Evolutionary conservation across 2,113 vertebrate species (phyloP), one percentile per base, ranked within the genome.

Genomic region (Helogale parvula): DNA sequence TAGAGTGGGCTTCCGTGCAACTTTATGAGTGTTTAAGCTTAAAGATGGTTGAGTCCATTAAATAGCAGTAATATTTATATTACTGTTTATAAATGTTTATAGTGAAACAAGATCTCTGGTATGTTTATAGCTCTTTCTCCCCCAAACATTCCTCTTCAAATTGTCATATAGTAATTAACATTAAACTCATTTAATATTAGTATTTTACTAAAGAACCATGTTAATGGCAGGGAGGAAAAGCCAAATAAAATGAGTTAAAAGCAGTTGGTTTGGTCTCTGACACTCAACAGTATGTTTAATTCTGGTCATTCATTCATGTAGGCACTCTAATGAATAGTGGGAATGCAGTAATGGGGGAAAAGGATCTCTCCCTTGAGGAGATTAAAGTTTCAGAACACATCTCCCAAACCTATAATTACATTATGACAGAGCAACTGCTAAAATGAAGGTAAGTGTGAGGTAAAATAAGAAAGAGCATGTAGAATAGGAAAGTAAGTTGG

Each of bases 171-270:
- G 21, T 19, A 52, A 41, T 95, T 88, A 88, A 63, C 27, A 16
- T 95, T 82, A 88, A 94, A 63, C 19, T 80, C 50, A 47, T 68
- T 93, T 88, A 41, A 68, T 88, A 41, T 80, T 68, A 92, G 38
- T 80, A 81, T 77, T 88, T 95, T 95, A 91, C 71, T 80, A 84
- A 87, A 94, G 63, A 63, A 63, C 2, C 16, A 68, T 81, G 7
- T 71, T 77, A 84, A 71, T 77, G 31, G 2, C 65, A 52, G 35
- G 19, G 4, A 15, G 4, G 54, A 19, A 52, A 86, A 66, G 38
- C 14, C 54, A 95, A 80, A 69, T 68, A 65, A 90, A 89, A 71
- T 23, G 7, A 68, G 5, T 77, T 81, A n/a, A 89, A 63, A 91
- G 66, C 14, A 82, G 21, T 76, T 86, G 29, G 14, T 94, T 81